Evolutionary conservation across 2,113 vertebrate genomes (phyloP).

Genomic region (Dinomys branickii): DNA sequence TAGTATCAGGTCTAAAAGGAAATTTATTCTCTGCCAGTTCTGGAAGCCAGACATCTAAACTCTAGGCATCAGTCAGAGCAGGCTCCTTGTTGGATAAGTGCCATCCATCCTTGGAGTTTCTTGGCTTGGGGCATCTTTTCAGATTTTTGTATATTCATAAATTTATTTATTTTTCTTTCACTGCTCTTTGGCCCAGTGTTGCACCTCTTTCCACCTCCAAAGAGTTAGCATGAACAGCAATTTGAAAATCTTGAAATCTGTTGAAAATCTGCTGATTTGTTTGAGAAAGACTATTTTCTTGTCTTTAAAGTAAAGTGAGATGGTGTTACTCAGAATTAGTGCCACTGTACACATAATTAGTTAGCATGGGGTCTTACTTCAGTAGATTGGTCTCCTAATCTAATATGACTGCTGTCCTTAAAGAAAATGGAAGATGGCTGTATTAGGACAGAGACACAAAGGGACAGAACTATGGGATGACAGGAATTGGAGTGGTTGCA

Average conservation of each 20-base stretch:
- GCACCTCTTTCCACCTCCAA: not conserved
- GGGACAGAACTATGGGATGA: not conserved
- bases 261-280: not conserved
- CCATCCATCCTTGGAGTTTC: too few relatives aligned
- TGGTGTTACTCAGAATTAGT: not conserved
- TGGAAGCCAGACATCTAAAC: too few relatives aligned
- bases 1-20: not conserved
- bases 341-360: not conserved
- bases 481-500: not conserved
- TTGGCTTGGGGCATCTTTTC: not conserved
- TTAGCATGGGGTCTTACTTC: not conserved
- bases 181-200: not conserved
- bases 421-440: not conserved
- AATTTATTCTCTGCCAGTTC: not conserved
- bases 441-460: not conserved
- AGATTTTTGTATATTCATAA: not conserved
- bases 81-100: too few relatives aligned
- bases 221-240: not conserved
- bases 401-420: not conserved
- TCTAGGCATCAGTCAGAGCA: too few relatives aligned
- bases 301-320: slow-evolving; percentile 14
- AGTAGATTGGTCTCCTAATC: not conserved
- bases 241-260: slow-evolving; percentile 2
- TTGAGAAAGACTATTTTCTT: slow-evolving; percentile 31
- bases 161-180: slow-evolving; percentile 40